Evolutionary conservation across 2,797 vertebrate species (phyloP).

Genomic region (Chiroxiphia lanceolata): DNA sequence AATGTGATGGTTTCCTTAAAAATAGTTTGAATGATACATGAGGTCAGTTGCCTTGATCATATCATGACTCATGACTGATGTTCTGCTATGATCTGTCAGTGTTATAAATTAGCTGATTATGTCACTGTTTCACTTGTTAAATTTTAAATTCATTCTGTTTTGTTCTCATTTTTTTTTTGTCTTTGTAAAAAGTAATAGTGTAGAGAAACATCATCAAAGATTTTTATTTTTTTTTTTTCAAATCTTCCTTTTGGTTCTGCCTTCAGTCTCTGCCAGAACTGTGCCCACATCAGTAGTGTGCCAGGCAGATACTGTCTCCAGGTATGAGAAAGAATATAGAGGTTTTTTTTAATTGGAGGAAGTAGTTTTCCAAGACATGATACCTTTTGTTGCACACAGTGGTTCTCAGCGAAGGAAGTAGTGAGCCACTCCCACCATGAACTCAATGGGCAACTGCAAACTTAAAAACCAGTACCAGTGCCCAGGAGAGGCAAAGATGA

Average conservation of each 20-base stretch:
- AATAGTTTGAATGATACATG: conserved; percentile 18
- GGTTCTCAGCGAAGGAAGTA: background rate
- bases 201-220: background rate
- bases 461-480: conserved; percentile 54
- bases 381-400: background rate
- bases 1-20: background rate
- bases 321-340: background rate
- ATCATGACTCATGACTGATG: background rate
- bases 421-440: background rate
- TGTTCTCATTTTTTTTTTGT: background rate
- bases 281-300: background rate
- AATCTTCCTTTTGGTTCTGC: background rate
- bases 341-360: background rate
- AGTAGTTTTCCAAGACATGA: background rate
- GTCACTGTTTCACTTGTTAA: background rate
- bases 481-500: conserved; percentile 48
- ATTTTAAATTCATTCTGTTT: background rate
- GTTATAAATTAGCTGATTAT: conserved; percentile 23
- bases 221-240: background rate
- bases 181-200: background rate
- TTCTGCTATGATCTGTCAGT: background rate
- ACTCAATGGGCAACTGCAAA: conserved; percentile 47
- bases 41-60: conserved; percentile 28
- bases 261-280: background rate
- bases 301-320: background rate